Base-by-base conservation (phyloP, 2,797 vertebrate species). In the Muscicapa striata region DNA sequence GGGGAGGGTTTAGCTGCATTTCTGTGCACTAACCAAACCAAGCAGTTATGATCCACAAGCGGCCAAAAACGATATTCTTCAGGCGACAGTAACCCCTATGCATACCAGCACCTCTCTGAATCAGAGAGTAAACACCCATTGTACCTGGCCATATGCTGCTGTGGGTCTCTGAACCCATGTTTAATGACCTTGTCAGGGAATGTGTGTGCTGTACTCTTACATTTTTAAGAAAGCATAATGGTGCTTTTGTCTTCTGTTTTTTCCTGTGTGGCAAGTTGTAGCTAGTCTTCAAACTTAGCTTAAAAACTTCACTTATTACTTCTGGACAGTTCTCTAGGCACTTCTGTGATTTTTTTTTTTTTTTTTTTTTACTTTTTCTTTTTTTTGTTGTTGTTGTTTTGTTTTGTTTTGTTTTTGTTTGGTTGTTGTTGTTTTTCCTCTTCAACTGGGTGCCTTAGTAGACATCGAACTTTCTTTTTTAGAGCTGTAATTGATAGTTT, bases 161-260 rank as follows among this genome's bases (percentile, higher is more conserved):
- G 80, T 91, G 85, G 93, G 85, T 95, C 92, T 80, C 84, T 96
- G 91, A 91, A 89, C 46, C 11, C 1, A 46, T 94, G 93, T 72
- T 96, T 95, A 96, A 94, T 93, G 94, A 96, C 96, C 95, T 96
- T 95, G 94, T 92, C 92, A 93, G 95, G 80, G 91, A 96, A 89
- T 75, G 91, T 94, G 74, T 93, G 75, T 52, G 79, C 81, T 96
- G 55, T 84, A 32, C 74, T 74, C 69, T 69, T 52, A 82, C 55
- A 76, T 94, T 97, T 94, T 93, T 89, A 96, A 94, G 91, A 95
- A 96, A 91, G 74, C 57, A 96, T 96, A 97, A 97, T 95, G 74
- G 88, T 80, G 92, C 95, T 96, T 97, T 97, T 97, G 95, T 97
- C 90, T 96, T 91, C 87, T 94, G 94, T 96, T 93, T 92, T 91